Evolutionary conservation across 1,140 invertebrate genomes (phyloP).

Genomic region (Formica selysi): DNA sequence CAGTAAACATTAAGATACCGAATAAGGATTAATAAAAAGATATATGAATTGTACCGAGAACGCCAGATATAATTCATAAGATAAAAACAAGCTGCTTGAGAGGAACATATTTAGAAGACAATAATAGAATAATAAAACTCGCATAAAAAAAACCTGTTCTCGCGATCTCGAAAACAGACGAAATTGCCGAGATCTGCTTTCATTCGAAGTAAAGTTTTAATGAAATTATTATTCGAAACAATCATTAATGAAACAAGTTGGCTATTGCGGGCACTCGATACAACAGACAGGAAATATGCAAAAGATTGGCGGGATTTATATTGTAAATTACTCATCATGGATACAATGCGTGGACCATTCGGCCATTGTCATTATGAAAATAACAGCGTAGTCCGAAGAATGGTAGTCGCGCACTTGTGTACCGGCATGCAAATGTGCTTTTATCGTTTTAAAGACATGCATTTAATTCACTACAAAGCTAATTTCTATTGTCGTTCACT

Average conservation of each 20-base stretch:
- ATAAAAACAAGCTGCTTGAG: too few relatives aligned
- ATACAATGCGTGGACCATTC: constrained; percentile 72
- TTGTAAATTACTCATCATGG: constrained; percentile 72
- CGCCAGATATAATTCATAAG: too few relatives aligned
- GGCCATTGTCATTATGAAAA: constrained; percentile 80
- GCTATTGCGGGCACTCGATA: constrained; percentile 13
- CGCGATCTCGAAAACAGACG: background rate
- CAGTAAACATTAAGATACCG: too few relatives aligned
- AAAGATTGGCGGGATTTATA: constrained; percentile 71
- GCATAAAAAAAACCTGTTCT: background rate
- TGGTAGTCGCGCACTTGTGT: constrained; percentile 61
- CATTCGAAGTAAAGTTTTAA: background rate
- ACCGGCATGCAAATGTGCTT: background rate
- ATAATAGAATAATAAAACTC: too few relatives aligned
- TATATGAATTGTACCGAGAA: too few relatives aligned
- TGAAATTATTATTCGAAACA: constrained; percentile 44
- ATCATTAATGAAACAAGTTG: constrained; percentile 40
- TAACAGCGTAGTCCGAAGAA: constrained; percentile 73
- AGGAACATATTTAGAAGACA: too few relatives aligned
- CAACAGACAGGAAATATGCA: constrained; percentile 65
- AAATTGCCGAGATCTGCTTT: background rate
- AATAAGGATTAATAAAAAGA: too few relatives aligned
- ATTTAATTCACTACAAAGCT: constrained; percentile 8
- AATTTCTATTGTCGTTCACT: background rate
- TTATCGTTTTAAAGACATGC: background rate